phyloP scores from a whole-genome alignment of 2,888 invertebrate species.

The Sarcophaga subvicina region DNA sequence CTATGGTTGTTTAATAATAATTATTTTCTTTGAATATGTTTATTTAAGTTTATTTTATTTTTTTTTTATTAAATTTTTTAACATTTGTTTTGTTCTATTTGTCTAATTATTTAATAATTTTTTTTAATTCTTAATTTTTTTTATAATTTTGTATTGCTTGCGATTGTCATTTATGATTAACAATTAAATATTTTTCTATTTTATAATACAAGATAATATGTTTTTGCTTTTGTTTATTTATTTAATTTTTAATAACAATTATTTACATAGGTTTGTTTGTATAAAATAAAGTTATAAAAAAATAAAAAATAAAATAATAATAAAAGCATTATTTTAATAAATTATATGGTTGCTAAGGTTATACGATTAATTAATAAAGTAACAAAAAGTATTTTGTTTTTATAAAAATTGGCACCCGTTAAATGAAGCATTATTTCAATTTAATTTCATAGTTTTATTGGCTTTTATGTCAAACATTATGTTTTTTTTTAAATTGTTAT shows the following conservation, averaged over 20 bases:
- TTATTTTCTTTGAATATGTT: no score
- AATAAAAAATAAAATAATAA: neutral
- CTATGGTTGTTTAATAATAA: no score
- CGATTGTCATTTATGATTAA: slow-evolving; percentile 70
- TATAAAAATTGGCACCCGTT: slow-evolving; percentile 52
- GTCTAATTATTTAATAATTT: slow-evolving; percentile 15
- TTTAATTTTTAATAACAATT: neutral
- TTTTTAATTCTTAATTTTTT: slow-evolving; percentile 15
- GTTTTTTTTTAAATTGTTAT: no score
- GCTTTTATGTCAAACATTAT: neutral
- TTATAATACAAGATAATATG: neutral
- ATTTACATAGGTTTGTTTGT: neutral
- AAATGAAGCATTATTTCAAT: slow-evolving; percentile 44
- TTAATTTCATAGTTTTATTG: slow-evolving; percentile 2
- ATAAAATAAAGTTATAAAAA: neutral
- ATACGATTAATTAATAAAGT: neutral
- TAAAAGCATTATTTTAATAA: slow-evolving; percentile 15
- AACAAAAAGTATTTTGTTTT: neutral
- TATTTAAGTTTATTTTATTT: slow-evolving; percentile 9
- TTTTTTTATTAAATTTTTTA: neutral
- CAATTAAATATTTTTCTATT: slow-evolving; percentile 6
- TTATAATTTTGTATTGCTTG: slow-evolving; percentile 67
- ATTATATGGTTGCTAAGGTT: neutral
- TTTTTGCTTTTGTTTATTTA: neutral
- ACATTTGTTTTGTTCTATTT: slow-evolving; percentile 4